A percentile compares a stretch with the other conserved stretches of the same genome.
These are phyloP conservation scores for Hyalella azteca DNA, from an alignment of 2,888 invertebrate genomes.

Conservation along the genomic window DNA sequence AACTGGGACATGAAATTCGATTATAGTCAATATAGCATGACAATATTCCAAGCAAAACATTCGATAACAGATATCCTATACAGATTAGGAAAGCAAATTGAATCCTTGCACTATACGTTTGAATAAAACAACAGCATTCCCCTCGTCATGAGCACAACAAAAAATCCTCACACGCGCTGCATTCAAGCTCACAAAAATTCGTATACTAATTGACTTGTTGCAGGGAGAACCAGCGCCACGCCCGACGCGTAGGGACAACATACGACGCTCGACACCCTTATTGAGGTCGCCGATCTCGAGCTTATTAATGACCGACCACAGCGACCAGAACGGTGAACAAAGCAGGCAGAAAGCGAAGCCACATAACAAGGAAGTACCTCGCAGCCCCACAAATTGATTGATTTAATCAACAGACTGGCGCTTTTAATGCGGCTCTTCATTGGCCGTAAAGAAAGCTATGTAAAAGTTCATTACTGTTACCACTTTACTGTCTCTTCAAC, in stretches of 20 bases:
- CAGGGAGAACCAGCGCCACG: not conserved
- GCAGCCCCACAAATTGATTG: not conserved
- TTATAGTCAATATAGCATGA: too few relatives aligned
- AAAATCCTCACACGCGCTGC: not conserved
- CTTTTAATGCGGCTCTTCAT: too few relatives aligned
- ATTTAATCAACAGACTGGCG: too few relatives aligned
- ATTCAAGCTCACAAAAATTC: not conserved
- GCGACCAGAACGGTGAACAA: not conserved
- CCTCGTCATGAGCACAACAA: not conserved
- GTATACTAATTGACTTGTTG: not conserved
- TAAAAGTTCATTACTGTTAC: too few relatives aligned
- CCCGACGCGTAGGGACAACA: constrained; percentile 3
- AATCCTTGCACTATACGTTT: too few relatives aligned
- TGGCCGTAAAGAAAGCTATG: too few relatives aligned
- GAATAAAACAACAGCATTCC: too few relatives aligned
- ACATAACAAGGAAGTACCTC: not conserved
- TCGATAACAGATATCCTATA: too few relatives aligned
- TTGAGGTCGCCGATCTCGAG: not conserved
- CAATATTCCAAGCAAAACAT: too few relatives aligned
- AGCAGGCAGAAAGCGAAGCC: not conserved
- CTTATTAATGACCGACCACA: constrained; percentile 12
- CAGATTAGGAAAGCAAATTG: too few relatives aligned
- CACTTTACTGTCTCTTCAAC: too few relatives aligned
- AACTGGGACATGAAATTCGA: too few relatives aligned
- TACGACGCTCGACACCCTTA: not conserved